Percentiles rank a stretch among this genome's conserved stretches.
Conservation (phyloP, 2,797 vertebrate genomes). For the Nannoperca obscura region DNA sequence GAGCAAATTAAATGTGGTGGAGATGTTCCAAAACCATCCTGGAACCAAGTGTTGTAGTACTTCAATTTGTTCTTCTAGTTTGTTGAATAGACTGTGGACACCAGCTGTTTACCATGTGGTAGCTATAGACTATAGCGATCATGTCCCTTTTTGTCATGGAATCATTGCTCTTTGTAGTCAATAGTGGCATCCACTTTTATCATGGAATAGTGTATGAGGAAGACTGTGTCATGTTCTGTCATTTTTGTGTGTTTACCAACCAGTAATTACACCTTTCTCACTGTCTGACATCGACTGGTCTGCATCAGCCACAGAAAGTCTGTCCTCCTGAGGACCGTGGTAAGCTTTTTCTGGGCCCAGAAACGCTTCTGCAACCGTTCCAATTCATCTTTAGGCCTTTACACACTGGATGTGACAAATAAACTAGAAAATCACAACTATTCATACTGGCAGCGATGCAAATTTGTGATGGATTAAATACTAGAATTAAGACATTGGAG, state of each 20-base stretch:
- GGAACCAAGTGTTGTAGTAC: conserved; percentile 59
- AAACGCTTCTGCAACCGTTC: not conserved
- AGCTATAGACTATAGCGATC: conserved; percentile 25
- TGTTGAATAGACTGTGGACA: conserved; percentile 50
- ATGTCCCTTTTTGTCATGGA: conserved; percentile 45
- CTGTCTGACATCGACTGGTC: conserved; percentile 47
- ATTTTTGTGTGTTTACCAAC: conserved; percentile 57
- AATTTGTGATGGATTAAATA: no score
- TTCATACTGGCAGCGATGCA: no score
- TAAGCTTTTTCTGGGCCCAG: not conserved
- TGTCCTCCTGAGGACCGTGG: not conserved
- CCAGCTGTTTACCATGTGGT: conserved; percentile 54
- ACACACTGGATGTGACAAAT: no score
- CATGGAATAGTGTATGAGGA: conserved; percentile 63
- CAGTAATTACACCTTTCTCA: conserved; percentile 62
- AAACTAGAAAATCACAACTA: no score
- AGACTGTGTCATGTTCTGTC: conserved; percentile 57
- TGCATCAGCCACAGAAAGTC: conserved; percentile 20
- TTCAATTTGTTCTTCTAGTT: conserved; percentile 50
- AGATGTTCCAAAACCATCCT: conserved; percentile 74
- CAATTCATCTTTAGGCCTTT: not conserved
- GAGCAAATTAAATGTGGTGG: conserved; percentile 83
- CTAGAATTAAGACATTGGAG: no score
- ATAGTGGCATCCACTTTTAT: conserved; percentile 54
- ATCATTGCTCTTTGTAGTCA: conserved; percentile 58